These are phyloP conservation scores for human (Homo sapiens) DNA, from an alignment of 2,113 vertebrate genomes.

Conservation along the genomic window GRCh38 chr2:105734501-105735000, in stretches of 20 bases:
- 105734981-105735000: too few relatives aligned
- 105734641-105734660: neutral
- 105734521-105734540: too few relatives aligned
- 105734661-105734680: neutral
- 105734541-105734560: neutral
- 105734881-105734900: neutral
- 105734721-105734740: neutral
- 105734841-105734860: neutral
- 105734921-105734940: neutral
- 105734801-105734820: too few relatives aligned
- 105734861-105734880: too few relatives aligned
- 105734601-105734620: neutral
- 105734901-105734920: neutral
- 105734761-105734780: neutral
- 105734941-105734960: neutral
- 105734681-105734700: neutral
- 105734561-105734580: neutral
- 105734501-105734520: neutral
- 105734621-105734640: neutral
- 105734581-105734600: neutral
- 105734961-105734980: neutral
- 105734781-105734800: neutral
- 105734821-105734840: neutral
- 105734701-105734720: neutral
- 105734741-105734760: too few relatives aligned